phyloP scores from a whole-genome alignment of 2,113 vertebrate species.

The Calidris pygmaea region DNA sequence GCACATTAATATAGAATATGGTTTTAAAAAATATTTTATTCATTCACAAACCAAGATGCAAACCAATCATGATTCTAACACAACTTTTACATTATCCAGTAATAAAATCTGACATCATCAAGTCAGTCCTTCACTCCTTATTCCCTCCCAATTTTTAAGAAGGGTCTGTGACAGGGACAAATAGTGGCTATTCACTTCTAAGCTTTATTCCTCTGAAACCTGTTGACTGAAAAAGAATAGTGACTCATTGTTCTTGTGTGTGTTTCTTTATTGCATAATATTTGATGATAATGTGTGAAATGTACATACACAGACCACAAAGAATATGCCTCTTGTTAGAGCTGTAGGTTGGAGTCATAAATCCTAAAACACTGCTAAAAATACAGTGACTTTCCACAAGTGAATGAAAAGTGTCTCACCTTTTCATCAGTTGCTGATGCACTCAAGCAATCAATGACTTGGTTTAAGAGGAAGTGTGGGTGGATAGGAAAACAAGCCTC shows the following conservation, averaged over 20 bases:
- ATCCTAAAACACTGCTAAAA: neutral
- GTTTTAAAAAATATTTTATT: neutral
- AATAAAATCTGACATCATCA: neutral
- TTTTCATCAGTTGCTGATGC: neutral
- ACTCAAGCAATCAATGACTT: neutral
- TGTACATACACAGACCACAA: neutral
- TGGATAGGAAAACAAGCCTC: neutral
- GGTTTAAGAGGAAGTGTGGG: neutral
- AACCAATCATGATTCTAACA: neutral
- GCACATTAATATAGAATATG: neutral
- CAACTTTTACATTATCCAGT: neutral
- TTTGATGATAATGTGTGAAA: neutral
- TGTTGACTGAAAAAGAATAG: neutral
- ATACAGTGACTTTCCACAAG: neutral
- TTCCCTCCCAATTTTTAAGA: neutral
- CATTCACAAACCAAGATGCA: neutral
- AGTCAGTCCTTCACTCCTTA: neutral
- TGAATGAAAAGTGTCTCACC: neutral
- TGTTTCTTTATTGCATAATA: neutral
- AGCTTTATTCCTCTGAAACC: neutral
- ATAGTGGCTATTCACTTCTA: neutral
- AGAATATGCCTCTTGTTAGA: neutral
- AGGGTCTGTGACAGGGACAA: neutral
- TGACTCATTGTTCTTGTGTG: neutral
- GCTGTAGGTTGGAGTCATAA: neutral